phyloP scores from a whole-genome alignment of 2,888 invertebrate species.

The Caenorhabditis angaria region DNA sequence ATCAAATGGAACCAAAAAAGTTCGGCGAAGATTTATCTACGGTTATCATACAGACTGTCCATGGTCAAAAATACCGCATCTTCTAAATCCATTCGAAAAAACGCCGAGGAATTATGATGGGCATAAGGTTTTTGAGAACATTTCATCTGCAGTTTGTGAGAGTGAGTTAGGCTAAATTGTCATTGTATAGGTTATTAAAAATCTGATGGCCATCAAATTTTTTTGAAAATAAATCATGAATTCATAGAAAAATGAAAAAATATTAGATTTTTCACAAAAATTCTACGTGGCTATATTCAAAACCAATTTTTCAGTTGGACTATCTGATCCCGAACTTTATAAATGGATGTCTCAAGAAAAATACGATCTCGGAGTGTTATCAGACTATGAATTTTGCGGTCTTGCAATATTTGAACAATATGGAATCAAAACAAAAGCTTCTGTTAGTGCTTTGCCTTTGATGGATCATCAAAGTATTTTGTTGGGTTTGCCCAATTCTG shows the following conservation, averaged over 20 bases:
- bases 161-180: too few relatives aligned
- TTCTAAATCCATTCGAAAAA: slow-evolving; percentile 33
- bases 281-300: too few relatives aligned
- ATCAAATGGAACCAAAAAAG: slow-evolving; percentile 20
- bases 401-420: slow-evolving; percentile 29
- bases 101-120: slow-evolving; percentile 13
- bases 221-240: too few relatives aligned
- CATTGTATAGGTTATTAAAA: too few relatives aligned
- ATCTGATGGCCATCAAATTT: background rate
- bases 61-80: slow-evolving; percentile 34
- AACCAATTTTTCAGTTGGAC: slow-evolving; percentile 39
- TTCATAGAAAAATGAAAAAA: too few relatives aligned
- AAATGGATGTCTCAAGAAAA: slow-evolving; percentile 18
- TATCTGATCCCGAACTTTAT: slow-evolving; percentile 22
- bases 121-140: slow-evolving; percentile 15
- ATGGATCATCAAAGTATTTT: slow-evolving; percentile 26
- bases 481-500: slow-evolving; percentile 29
- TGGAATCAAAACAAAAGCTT: slow-evolving; percentile 29
- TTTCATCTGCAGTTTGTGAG: slow-evolving; percentile 25
- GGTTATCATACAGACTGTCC: slow-evolving; percentile 39
- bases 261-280: too few relatives aligned
- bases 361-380: slow-evolving; percentile 41
- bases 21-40: slow-evolving; percentile 21
- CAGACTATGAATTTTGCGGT: slow-evolving; percentile 46
- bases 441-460: slow-evolving; percentile 20